Conservation (phyloP, 2,888 invertebrate species). For the Sympetrum striolatum region DNA sequence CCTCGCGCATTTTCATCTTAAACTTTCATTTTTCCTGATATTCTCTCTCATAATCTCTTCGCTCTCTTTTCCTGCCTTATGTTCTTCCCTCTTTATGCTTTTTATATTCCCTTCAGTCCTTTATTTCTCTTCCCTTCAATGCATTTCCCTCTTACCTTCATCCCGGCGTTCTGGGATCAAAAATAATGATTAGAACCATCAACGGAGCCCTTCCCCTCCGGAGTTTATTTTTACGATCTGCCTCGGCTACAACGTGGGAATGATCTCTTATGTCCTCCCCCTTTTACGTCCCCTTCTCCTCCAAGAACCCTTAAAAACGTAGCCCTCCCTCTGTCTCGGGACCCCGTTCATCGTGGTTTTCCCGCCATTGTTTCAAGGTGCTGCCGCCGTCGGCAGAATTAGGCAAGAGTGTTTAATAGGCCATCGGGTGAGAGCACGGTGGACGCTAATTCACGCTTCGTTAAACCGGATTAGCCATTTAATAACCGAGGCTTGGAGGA, state of each 20-base stretch:
- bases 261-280: neutral
- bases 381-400: neutral
- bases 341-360: neutral
- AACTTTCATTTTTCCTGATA: neutral
- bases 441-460: no score
- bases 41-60: neutral
- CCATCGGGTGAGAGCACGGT: neutral
- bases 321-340: no score
- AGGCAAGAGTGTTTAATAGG: neutral
- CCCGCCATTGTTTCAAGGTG: neutral
- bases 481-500: no score
- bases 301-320: neutral
- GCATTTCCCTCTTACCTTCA: neutral
- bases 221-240: neutral
- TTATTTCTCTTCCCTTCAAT: neutral
- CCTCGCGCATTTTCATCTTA: no score
- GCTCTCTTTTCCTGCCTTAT: neutral
- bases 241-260: neutral
- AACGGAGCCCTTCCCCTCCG: neutral
- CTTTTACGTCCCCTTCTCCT: neutral
- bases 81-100: neutral
- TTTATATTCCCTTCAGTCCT: neutral
- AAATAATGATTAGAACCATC: constrained; percentile 11
- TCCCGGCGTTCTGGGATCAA: neutral
- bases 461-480: no score